A percentile compares a stretch with the other conserved stretches of the same genome.
Conservation (phyloP, 2,888 invertebrate species). For the Nephrotoma flavescens region DNA sequence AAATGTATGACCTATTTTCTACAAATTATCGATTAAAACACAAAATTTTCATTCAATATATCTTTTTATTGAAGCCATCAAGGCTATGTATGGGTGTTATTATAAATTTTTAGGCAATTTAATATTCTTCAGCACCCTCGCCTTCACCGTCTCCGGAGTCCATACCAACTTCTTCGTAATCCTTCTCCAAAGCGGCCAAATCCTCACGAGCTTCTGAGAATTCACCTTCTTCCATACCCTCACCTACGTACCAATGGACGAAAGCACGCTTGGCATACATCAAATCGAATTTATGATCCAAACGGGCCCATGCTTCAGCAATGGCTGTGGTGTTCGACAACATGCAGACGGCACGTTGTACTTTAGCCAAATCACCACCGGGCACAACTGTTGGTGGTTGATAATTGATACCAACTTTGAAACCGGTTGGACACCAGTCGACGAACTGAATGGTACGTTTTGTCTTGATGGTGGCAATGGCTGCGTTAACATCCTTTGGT, state of each 20-base stretch:
- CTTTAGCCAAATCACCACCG: constrained; percentile 90
- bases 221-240: constrained; percentile 76
- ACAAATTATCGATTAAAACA: background rate
- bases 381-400: constrained; percentile 90
- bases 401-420: constrained; percentile 68
- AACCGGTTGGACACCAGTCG: constrained; percentile 77
- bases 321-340: constrained; percentile 95
- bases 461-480: constrained; percentile 89
- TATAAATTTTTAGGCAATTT: constrained; percentile 23
- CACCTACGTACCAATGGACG: constrained; percentile 88
- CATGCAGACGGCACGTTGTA: constrained; percentile 95
- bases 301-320: constrained; percentile 91
- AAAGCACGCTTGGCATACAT: constrained; percentile 97
- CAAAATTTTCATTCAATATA: background rate
- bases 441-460: constrained; percentile 88
- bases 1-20: background rate
- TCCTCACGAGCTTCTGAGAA: constrained; percentile 72
- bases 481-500: constrained; percentile 91
- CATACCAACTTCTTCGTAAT: constrained; percentile 80
- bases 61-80: background rate
- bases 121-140: constrained; percentile 68
- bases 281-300: constrained; percentile 91
- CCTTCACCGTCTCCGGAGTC: constrained; percentile 70
- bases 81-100: background rate
- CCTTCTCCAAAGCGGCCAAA: constrained; percentile 66